These are phyloP conservation scores for Micropoecilia bifurca DNA, from an alignment of 2,797 vertebrate species.

Conservation along the genomic window DNA sequence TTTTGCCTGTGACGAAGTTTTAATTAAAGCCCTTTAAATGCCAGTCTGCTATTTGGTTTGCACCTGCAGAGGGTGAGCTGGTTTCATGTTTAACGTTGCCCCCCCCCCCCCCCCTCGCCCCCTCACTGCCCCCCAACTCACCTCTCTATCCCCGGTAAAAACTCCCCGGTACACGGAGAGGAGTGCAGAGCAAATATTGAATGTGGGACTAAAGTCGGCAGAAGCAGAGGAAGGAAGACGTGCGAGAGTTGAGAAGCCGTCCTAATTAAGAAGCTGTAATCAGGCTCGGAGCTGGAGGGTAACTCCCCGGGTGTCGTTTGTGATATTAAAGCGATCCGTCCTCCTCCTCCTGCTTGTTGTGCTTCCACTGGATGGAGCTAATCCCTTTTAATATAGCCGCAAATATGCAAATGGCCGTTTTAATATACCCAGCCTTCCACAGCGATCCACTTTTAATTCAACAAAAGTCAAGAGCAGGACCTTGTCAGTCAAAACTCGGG, in stretches of 20 bases:
- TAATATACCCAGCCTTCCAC: conserved; percentile 94
- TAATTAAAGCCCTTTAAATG: conserved; percentile 96
- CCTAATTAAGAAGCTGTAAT: conserved; percentile 99
- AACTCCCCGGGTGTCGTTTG: conserved; percentile 97
- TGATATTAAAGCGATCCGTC: conserved; percentile 95
- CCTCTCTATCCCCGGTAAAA: conserved; percentile 83
- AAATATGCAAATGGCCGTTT: conserved; percentile 98
- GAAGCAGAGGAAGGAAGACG: conserved; percentile 83
- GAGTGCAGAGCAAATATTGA: conserved; percentile 99
- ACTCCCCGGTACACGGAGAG: conserved; percentile 92
- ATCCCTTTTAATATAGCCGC: conserved; percentile 99
- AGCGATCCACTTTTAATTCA: conserved; percentile 98
- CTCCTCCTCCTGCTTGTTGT: conserved; percentile 92
- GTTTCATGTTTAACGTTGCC: conserved; percentile 84
- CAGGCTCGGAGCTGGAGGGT: conserved; percentile 93
- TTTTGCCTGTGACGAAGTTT: conserved; percentile 90
- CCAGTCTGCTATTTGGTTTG: conserved; percentile 98
- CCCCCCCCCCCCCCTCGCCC: conserved; percentile 30
- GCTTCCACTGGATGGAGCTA: conserved; percentile 91
- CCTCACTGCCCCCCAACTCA: conserved; percentile 67
- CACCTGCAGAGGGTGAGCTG: conserved; percentile 93
- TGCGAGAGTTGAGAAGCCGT: conserved; percentile 91
- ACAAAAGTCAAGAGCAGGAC: conserved; percentile 94
- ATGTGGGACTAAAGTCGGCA: conserved; percentile 92
- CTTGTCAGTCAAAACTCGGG: conserved; percentile 94